phyloP scores from a whole-genome alignment of 1,140 invertebrate genomes.

The Asobara japonica region DNA sequence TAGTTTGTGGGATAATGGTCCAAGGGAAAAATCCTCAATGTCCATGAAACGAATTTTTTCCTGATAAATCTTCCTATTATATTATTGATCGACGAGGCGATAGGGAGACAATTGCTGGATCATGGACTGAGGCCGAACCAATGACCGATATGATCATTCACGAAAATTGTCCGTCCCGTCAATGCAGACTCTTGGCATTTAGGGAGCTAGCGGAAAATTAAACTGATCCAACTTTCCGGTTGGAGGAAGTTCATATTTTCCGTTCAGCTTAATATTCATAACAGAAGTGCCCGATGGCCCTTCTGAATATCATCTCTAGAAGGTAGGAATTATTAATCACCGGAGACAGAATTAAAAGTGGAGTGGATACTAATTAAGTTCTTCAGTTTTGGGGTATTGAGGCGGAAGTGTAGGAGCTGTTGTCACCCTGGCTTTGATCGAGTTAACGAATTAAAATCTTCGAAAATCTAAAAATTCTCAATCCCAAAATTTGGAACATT shows the following conservation, averaged over 20 bases:
- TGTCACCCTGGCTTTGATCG: too few species aligned
- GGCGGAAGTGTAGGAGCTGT: too few species aligned
- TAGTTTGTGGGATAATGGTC: too few species aligned
- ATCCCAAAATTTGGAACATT: not conserved
- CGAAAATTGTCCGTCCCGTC: slow-evolving; percentile 31
- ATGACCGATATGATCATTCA: slow-evolving; percentile 35
- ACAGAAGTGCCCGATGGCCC: slow-evolving; percentile 35
- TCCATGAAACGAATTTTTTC: too few species aligned
- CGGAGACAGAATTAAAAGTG: too few species aligned
- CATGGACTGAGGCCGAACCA: slow-evolving; percentile 12
- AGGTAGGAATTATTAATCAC: slow-evolving; percentile 20
- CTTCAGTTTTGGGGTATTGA: too few species aligned
- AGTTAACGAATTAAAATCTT: too few species aligned
- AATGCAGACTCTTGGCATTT: slow-evolving; percentile 35
- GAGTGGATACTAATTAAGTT: too few species aligned
- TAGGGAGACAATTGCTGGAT: not conserved
- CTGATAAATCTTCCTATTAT: too few species aligned
- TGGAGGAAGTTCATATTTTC: slow-evolving; percentile 46
- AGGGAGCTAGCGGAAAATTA: slow-evolving; percentile 55
- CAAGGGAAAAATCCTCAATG: too few species aligned
- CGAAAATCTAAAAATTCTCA: not conserved
- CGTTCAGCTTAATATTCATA: slow-evolving; percentile 53
- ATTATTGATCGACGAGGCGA: not conserved
- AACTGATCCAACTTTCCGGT: slow-evolving; percentile 49
- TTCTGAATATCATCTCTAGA: not conserved